A percentile compares a stretch with the other conserved stretches of the same genome.
phyloP scores from a whole-genome alignment of 2,113 vertebrate species.

The Chroicocephalus ridibundus region DNA sequence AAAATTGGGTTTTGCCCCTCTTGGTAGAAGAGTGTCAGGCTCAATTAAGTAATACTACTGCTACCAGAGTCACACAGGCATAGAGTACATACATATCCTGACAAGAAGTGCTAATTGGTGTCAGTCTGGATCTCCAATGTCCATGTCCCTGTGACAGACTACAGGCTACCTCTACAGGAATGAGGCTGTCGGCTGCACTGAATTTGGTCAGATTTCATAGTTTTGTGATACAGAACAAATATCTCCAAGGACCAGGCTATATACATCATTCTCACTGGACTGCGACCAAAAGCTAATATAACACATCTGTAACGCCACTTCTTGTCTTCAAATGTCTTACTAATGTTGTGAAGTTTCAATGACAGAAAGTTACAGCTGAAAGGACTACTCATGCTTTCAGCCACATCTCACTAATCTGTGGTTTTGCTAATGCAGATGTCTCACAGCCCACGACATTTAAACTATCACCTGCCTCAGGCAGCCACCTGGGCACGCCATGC shows the following conservation, averaged over 20 bases:
- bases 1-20: neutral
- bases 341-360: neutral
- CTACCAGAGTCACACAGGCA: neutral
- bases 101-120: neutral
- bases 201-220: neutral
- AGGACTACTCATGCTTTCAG: neutral
- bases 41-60: neutral
- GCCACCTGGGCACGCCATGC: neutral
- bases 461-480: neutral
- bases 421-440: neutral
- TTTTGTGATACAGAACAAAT: neutral
- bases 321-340: neutral
- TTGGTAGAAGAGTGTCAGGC: neutral
- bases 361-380: neutral
- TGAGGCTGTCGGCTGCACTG: neutral
- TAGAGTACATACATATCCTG: neutral
- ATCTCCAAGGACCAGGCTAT: neutral
- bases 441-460: neutral
- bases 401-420: neutral
- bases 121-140: neutral
- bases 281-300: neutral
- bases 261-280: neutral
- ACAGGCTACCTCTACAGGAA: neutral
- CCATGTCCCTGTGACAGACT: neutral
- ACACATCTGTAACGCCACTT: neutral